Conservation (phyloP, 1,140 invertebrate genomes). For the Wasmannia auropunctata region DNA sequence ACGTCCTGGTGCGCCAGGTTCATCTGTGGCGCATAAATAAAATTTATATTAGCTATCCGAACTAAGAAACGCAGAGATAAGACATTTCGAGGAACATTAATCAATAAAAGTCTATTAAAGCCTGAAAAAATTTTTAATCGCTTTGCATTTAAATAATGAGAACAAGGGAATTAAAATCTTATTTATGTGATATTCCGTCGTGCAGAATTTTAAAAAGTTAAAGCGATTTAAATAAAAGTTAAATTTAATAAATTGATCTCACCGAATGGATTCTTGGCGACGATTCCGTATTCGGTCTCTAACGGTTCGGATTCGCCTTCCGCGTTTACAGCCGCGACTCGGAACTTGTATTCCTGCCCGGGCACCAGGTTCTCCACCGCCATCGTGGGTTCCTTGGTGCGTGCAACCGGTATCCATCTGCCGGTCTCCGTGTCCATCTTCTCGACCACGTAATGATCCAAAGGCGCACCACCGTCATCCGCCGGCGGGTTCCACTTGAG, state of each 20-base stretch:
- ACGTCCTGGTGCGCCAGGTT: slow-evolving; percentile 95
- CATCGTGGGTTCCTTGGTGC: slow-evolving; percentile 92
- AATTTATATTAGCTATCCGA: neutral
- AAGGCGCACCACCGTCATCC: slow-evolving; percentile 96
- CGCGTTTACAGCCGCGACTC: slow-evolving; percentile 97
- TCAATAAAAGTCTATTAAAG: neutral
- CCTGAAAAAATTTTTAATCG: neutral
- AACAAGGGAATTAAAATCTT: neutral
- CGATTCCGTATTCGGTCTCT: slow-evolving; percentile 93
- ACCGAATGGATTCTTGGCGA: slow-evolving; percentile 99
- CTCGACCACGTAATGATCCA: slow-evolving; percentile 96
- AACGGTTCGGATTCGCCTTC: slow-evolving; percentile 98
- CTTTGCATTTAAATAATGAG: neutral
- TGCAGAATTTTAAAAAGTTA: neutral
- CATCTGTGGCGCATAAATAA: slow-evolving; percentile 87
- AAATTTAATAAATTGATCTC: slow-evolving; percentile 71
- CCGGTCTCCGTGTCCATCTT: slow-evolving; percentile 95
- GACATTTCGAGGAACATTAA: neutral
- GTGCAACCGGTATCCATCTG: slow-evolving; percentile 93
- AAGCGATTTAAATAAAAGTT: neutral
- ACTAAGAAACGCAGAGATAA: neutral
- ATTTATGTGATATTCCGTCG: neutral
- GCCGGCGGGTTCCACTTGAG: slow-evolving; percentile 97
- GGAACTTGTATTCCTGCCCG: slow-evolving; percentile 98
- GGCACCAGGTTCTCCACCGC: slow-evolving; percentile 94